Evolutionary conservation across 2,797 vertebrate genomes (phyloP).

Genomic region (Trachops cirrhosus): DNA sequence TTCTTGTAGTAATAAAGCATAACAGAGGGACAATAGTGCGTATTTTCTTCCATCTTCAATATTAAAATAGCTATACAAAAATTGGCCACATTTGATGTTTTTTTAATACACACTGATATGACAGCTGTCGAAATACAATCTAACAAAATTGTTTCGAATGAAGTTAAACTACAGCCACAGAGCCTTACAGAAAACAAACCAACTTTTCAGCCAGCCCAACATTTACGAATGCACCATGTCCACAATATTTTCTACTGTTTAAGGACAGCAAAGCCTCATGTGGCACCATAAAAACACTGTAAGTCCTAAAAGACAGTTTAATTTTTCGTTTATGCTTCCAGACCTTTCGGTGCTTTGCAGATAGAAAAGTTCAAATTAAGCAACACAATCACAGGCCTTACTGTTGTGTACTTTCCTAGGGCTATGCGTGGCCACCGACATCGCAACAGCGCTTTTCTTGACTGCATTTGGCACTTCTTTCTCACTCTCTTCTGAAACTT

Average conservation of each 20-base stretch:
- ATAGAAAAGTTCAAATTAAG: not conserved
- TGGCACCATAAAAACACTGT: not conserved
- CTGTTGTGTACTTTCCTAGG: not conserved
- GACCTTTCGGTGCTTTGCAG: not conserved
- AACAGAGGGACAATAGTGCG: too few relatives aligned
- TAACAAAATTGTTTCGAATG: too few relatives aligned
- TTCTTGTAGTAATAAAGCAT: too few relatives aligned
- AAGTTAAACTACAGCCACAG: too few relatives aligned
- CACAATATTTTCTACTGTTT: not conserved
- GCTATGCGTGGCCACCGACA: not conserved
- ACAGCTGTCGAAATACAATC: too few relatives aligned
- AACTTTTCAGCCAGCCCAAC: not conserved
- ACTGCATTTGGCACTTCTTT: constrained; percentile 10
- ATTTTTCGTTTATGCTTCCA: not conserved
- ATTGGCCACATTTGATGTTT: too few relatives aligned
- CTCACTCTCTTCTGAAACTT: not conserved
- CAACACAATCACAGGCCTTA: not conserved
- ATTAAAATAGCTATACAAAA: too few relatives aligned
- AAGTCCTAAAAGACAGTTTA: not conserved
- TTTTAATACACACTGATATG: too few relatives aligned
- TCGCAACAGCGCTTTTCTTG: not conserved
- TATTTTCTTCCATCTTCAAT: too few relatives aligned
- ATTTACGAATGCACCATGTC: not conserved
- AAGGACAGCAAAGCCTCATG: not conserved
- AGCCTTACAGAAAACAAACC: too few relatives aligned